A percentile compares a stretch with the other conserved stretches of the same genome.
Conservation (phyloP, 2,113 vertebrate species). For the Triplophysa dalaica region DNA sequence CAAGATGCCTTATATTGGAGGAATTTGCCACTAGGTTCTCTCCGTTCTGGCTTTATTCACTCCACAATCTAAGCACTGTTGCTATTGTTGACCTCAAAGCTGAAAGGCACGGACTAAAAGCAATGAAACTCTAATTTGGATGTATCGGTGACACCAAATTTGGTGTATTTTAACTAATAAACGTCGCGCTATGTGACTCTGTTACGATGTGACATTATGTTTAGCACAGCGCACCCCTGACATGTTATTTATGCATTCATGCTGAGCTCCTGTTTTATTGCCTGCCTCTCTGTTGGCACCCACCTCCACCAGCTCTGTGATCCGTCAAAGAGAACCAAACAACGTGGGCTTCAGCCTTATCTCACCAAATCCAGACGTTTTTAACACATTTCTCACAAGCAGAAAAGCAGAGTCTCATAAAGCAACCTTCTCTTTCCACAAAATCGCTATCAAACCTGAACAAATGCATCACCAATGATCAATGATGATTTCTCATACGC, state of each 20-base stretch:
- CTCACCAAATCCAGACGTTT: conserved; percentile 17
- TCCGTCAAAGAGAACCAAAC: not conserved
- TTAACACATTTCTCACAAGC: conserved; percentile 9
- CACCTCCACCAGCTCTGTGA: not conserved
- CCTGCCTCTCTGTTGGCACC: not conserved
- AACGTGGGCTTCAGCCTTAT: conserved; percentile 8
- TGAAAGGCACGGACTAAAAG: no score
- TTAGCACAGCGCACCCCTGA: conserved; percentile 10
- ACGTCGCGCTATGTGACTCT: not conserved
- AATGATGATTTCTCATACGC: conserved; percentile 20
- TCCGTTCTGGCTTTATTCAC: not conserved
- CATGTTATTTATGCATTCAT: not conserved
- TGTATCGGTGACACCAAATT: not conserved
- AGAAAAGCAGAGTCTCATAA: not conserved
- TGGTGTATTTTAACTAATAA: conserved; percentile 1
- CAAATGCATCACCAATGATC: conserved; percentile 11
- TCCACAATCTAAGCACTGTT: not conserved
- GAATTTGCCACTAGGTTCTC: not conserved
- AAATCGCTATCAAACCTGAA: not conserved
- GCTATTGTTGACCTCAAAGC: not conserved
- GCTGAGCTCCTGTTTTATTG: not conserved
- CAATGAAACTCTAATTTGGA: not conserved
- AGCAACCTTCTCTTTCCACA: not conserved
- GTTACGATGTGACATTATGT: conserved; percentile 4
- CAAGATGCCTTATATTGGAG: conserved; percentile 29